A percentile compares a stretch with the other conserved stretches of the same genome.
These are phyloP conservation scores for Symphodus melops DNA, from an alignment of 2,113 vertebrate genomes.

Conservation along the genomic window DNA sequence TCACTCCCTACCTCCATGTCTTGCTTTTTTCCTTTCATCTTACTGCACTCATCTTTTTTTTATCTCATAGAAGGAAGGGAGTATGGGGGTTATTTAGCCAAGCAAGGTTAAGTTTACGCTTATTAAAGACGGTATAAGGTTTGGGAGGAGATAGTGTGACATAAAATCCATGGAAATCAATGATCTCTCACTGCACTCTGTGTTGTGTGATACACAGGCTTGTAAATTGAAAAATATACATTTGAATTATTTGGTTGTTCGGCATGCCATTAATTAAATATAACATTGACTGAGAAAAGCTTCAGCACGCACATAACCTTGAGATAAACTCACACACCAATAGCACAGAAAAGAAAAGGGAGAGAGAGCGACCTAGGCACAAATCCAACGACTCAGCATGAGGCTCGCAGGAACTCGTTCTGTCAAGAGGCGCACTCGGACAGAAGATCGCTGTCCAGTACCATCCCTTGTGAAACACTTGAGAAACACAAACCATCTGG, in stretches of 20 bases:
- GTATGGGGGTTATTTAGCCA: neutral
- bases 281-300: constrained; percentile 24
- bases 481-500: constrained; percentile 84
- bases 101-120: constrained; percentile 7
- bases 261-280: constrained; percentile 5
- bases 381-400: constrained; percentile 63
- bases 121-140: constrained; percentile 12
- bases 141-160: constrained; percentile 2
- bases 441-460: constrained; percentile 76
- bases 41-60: constrained; percentile 15
- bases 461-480: constrained; percentile 72
- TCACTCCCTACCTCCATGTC: constrained; percentile 45
- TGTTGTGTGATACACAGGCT: neutral
- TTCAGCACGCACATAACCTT: constrained; percentile 7
- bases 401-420: constrained; percentile 61
- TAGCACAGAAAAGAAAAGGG: constrained; percentile 12
- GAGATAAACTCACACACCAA: constrained; percentile 53
- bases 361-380: constrained; percentile 54
- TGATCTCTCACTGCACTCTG: neutral
- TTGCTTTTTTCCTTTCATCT: constrained; percentile 58
- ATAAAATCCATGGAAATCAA: constrained; percentile 15
- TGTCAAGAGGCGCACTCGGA: constrained; percentile 71
- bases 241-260: neutral
- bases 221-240: neutral
- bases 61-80: constrained; percentile 2